phyloP scores from a whole-genome alignment of 2,888 invertebrate genomes.

The Leptinotarsa juncta region DNA sequence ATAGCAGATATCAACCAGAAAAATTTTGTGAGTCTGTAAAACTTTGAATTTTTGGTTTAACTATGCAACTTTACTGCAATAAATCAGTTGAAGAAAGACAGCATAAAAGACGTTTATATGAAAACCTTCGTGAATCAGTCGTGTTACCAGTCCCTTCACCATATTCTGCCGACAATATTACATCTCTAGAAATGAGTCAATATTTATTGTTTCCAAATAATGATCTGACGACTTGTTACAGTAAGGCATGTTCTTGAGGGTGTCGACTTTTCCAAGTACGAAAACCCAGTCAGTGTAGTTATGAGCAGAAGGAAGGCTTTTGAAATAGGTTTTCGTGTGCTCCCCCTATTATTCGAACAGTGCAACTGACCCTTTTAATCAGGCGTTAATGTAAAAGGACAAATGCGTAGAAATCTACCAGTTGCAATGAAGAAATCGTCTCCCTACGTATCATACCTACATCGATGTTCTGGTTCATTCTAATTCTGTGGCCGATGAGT shows the following conservation, averaged over 20 bases:
- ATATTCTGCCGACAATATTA: not conserved
- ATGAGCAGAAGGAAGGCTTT: not conserved
- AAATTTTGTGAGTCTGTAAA: no score
- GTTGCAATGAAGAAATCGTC: conserved; percentile 28
- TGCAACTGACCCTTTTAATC: conserved; percentile 25
- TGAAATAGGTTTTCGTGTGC: conserved; percentile 7
- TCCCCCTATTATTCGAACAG: conserved; percentile 5
- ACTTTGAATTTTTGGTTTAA: no score
- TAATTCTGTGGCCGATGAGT: conserved; percentile 54
- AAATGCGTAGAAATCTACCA: conserved; percentile 18
- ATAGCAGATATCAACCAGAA: no score
- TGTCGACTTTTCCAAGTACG: no score
- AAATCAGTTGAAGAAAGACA: no score
- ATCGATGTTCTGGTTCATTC: conserved; percentile 46
- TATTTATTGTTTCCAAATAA: no score
- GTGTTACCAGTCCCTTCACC: not conserved
- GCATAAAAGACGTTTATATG: no score
- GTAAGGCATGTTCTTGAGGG: no score
- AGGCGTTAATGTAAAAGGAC: conserved; percentile 24
- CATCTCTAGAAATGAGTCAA: no score
- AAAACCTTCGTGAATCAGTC: not conserved
- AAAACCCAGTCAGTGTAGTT: no score
- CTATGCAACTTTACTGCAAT: no score
- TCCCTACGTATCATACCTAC: conserved; percentile 44
- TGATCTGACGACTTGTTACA: no score